Evolutionary conservation across 1,140 invertebrate species (phyloP).

Genomic region (Drosophila sp.): DNA sequence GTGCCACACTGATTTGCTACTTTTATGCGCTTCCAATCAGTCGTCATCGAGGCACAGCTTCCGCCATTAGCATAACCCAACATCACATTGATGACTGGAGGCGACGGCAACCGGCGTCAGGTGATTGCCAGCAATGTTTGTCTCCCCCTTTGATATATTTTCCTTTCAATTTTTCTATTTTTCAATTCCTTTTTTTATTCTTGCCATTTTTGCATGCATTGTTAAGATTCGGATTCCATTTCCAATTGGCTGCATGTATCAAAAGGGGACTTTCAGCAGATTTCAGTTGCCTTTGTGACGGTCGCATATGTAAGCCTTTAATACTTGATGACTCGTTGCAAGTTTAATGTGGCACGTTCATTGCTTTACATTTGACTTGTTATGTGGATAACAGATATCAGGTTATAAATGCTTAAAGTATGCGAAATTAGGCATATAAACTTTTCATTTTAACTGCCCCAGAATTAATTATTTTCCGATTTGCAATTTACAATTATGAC

Average conservation of each 20-base stretch:
- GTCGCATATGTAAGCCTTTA: conserved; percentile 27
- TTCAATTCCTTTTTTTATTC: too few species aligned
- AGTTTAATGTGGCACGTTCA: conserved; percentile 4
- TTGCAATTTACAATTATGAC: background rate
- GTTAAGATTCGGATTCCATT: conserved; percentile 45
- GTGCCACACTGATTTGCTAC: conserved; percentile 75
- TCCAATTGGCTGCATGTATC: conserved; percentile 47
- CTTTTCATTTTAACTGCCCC: too few species aligned
- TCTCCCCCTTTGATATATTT: conserved; percentile 39
- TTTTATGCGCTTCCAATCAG: conserved; percentile 76
- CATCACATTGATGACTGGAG: conserved; percentile 43
- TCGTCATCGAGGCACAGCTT: conserved; percentile 51
- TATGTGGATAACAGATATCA: too few species aligned
- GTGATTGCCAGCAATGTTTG: conserved; percentile 74
- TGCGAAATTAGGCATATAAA: too few species aligned
- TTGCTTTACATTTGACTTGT: background rate
- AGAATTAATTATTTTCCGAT: background rate
- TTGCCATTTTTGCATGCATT: conserved; percentile 30
- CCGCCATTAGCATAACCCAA: conserved; percentile 77
- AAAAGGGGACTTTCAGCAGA: background rate
- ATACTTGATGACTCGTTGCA: conserved; percentile 7
- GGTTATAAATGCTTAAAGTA: too few species aligned
- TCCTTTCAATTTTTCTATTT: conserved; percentile 26
- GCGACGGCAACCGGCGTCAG: conserved; percentile 57
- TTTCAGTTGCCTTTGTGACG: conserved; percentile 20